Base-by-base conservation (phyloP, 2,113 vertebrate genomes). In the Probosciger aterrimus region DNA sequence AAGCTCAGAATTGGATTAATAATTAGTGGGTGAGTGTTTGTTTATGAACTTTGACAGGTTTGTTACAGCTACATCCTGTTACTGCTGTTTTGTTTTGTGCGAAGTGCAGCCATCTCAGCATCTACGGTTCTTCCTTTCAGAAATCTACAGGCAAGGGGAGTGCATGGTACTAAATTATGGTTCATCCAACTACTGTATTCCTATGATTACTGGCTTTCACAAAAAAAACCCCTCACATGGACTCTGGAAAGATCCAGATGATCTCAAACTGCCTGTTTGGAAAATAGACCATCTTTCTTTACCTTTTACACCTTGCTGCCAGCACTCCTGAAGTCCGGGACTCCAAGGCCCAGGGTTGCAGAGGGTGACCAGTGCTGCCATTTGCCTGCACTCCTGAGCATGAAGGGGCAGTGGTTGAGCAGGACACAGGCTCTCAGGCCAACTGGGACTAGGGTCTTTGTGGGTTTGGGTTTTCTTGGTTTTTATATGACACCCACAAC, bases 1-100 rank as follows among this genome's bases (percentile, higher is more conserved):
- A 95, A 94, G 95, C 86, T 96, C 86, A 88, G 84, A 90, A 90
- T 60, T 95, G 62, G 87, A 95, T 96, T 96, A 96, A 96, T 96
- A 98, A 97, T 98, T 97, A 97, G 89, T 84, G 55, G 49, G 65
- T 96, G 90, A 97, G 68, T 86, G 52, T 81, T 84, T 80, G 95
- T 96, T 97, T 93, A 92, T 96, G 93, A 94, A 92, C 93, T 95
- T 95, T 88, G 88, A 82, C 86, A 78, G 52, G 68, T 90, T 93
- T 94, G 93, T 96, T 96, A 91, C 88, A 95, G 95, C 81, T 92
- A 47, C 67, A 82, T 92, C 74, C 86, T 79, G 39, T 92, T 93
- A 81, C 79, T 93, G 90, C 65, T 65, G 64, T 79, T 95, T 96
- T 94, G 94, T 96, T 97, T 93, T 88, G 37, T 90, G 90, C 35